Evolutionary conservation across 2,113 vertebrate species (phyloP).

Genomic region (Atlantisia rogersi): DNA sequence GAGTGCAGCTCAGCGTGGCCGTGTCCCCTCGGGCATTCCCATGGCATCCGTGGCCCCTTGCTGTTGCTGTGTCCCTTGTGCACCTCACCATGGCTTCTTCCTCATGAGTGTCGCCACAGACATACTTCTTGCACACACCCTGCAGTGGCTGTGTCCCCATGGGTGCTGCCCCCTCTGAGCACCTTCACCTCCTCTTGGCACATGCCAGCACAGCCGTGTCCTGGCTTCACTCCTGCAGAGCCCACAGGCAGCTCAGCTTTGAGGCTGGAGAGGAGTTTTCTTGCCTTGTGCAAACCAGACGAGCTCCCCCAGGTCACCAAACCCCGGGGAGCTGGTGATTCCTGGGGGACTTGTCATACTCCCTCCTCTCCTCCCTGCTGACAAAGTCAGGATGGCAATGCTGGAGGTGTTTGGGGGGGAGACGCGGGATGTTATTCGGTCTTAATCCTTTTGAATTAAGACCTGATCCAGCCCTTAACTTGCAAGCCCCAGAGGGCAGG

Average conservation of each 20-base stretch:
- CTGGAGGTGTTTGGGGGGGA: neutral
- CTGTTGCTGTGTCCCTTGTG: fast-evolving
- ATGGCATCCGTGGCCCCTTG: neutral
- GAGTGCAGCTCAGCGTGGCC: too few relatives aligned
- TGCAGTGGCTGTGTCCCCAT: neutral
- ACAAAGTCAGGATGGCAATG: neutral
- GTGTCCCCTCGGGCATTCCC: neutral
- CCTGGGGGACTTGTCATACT: fast-evolving
- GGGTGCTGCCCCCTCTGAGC: neutral
- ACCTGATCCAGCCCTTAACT: neutral
- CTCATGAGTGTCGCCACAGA: fast-evolving
- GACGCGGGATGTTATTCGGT: neutral
- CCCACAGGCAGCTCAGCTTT: fast-evolving
- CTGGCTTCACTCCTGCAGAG: neutral
- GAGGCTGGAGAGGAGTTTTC: neutral
- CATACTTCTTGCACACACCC: fast-evolving
- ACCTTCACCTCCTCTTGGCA: neutral
- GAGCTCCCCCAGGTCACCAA: neutral
- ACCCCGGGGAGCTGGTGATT: fast-evolving
- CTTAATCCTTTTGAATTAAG: neutral
- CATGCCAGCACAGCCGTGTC: neutral
- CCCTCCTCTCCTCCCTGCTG: neutral
- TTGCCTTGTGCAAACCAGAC: neutral
- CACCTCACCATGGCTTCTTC: fast-evolving
- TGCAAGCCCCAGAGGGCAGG: neutral